Percentiles rank a stretch among this genome's conserved stretches.
phyloP scores from a whole-genome alignment of 2,888 invertebrate genomes.

The Dorcus hopei region DNA sequence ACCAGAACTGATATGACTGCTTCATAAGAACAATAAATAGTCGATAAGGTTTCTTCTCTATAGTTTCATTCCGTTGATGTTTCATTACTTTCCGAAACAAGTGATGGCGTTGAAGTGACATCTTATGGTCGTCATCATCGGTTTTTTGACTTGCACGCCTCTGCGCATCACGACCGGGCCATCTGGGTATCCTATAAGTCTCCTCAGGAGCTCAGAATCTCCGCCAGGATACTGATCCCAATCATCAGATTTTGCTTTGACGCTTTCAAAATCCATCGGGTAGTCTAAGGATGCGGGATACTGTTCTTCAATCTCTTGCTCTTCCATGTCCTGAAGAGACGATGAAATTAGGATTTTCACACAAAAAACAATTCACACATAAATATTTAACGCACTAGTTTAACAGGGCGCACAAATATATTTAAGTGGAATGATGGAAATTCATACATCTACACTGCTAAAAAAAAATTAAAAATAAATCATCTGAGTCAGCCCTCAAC shows the following conservation, averaged over 20 bases:
- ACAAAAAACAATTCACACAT: not conserved
- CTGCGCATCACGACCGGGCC: too few species aligned
- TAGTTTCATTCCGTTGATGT: too few species aligned
- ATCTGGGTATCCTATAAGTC: not conserved
- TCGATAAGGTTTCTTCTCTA: too few species aligned
- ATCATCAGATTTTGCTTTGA: not conserved
- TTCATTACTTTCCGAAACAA: conserved; percentile 21
- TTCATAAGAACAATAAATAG: too few species aligned
- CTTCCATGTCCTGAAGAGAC: conserved; percentile 12
- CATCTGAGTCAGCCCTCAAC: too few species aligned
- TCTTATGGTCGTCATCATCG: not conserved
- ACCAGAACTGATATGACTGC: too few species aligned
- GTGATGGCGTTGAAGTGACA: conserved; percentile 29
- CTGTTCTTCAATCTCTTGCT: conserved; percentile 2
- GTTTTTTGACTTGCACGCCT: too few species aligned
- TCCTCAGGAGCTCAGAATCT: not conserved
- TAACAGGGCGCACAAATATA: too few species aligned
- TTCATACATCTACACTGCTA: too few species aligned
- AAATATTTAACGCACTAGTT: not conserved
- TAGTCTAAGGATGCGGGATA: not conserved
- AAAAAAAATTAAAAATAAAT: too few species aligned
- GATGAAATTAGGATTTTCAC: conserved; percentile 12
- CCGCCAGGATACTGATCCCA: not conserved
- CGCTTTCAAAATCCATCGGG: not conserved
- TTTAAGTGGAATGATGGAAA: too few species aligned